phyloP scores from a whole-genome alignment of 2,113 vertebrate species.

The Oncorhynchus mykiss region DNA sequence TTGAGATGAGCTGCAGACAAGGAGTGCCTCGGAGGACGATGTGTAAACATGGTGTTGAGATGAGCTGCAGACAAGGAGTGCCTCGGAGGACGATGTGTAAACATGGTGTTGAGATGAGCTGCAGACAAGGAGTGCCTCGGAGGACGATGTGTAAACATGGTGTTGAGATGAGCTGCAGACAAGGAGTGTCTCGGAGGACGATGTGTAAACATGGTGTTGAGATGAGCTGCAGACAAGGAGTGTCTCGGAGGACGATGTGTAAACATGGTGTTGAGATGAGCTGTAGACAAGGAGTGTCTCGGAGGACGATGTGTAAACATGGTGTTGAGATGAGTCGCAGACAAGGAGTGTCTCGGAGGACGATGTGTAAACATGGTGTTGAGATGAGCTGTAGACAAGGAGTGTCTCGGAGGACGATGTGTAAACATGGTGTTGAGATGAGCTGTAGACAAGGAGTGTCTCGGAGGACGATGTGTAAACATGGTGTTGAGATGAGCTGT shows the following conservation, averaged over 20 bases:
- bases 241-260: constrained; percentile 64
- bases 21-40: constrained; percentile 58
- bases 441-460: too few relatives aligned
- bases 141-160: constrained; percentile 64
- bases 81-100: constrained; percentile 63
- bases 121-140: constrained; percentile 32
- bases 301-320: constrained; percentile 63
- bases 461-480: too few relatives aligned
- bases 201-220: constrained; percentile 53
- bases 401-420: constrained; percentile 59
- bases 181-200: constrained; percentile 53
- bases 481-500: too few relatives aligned
- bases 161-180: constrained; percentile 9
- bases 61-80: constrained; percentile 20
- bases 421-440: too few relatives aligned
- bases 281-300: constrained; percentile 34
- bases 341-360: constrained; percentile 51
- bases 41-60: constrained; percentile 45
- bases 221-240: constrained; percentile 8
- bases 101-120: constrained; percentile 22
- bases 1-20: constrained; percentile 10
- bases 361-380: constrained; percentile 58
- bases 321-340: too few relatives aligned
- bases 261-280: constrained; percentile 26
- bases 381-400: constrained; percentile 13